These are phyloP conservation scores for Tortricodes alternella DNA, from an alignment of 2,888 invertebrate genomes.

Conservation along the genomic window DNA sequence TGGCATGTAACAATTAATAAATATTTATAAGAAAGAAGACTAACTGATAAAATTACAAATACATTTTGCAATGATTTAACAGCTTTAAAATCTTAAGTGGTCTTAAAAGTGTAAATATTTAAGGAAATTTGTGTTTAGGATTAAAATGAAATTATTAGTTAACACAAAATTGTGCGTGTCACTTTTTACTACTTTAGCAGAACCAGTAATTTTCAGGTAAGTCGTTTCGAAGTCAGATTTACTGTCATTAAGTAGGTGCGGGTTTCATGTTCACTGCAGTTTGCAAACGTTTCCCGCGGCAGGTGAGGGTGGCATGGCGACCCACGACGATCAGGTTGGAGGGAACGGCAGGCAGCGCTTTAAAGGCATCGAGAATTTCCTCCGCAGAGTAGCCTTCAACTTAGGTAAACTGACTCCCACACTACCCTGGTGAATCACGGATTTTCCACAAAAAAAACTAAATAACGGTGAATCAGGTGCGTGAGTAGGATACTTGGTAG, in stretches of 20 bases:
- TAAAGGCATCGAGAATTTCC: conserved; percentile 68
- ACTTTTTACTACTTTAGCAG: not conserved
- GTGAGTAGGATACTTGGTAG: not conserved
- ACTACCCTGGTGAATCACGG: not conserved
- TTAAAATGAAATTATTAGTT: conserved; percentile 50
- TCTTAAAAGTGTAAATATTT: not conserved
- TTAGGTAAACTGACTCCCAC: conserved; percentile 47
- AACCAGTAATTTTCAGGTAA: not conserved
- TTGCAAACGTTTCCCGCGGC: not conserved
- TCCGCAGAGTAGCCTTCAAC: conserved; percentile 66
- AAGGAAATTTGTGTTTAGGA: conserved; percentile 6
- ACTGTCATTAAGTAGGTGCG: too few relatives aligned
- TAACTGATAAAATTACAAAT: too few relatives aligned
- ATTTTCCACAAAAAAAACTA: too few relatives aligned
- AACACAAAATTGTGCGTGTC: not conserved
- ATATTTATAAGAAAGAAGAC: too few relatives aligned
- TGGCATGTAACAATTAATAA: too few relatives aligned
- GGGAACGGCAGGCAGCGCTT: conserved; percentile 50
- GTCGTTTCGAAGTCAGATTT: not conserved
- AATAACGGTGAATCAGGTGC: too few relatives aligned
- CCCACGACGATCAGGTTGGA: not conserved
- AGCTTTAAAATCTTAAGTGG: conserved; percentile 12
- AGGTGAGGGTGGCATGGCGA: not conserved
- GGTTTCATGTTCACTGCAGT: too few relatives aligned
- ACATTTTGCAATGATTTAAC: not conserved